A percentile compares a stretch with the other conserved stretches of the same genome.
These are phyloP conservation scores for Scrobipalpa costella DNA, from an alignment of 2,888 invertebrate species.

Conservation along the genomic window DNA sequence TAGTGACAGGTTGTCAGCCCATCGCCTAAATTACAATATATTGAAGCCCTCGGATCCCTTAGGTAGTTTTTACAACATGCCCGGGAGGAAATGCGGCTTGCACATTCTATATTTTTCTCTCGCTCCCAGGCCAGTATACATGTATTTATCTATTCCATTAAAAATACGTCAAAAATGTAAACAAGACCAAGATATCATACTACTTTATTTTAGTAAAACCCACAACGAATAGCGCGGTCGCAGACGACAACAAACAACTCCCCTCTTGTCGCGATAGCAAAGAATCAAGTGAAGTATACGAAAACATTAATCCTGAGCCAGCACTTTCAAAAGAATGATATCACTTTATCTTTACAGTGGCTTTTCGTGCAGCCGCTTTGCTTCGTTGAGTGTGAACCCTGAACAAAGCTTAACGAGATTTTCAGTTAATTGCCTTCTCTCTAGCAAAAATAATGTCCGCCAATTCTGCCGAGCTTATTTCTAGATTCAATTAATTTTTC, in stretches of 20 bases:
- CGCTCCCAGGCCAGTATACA: no score
- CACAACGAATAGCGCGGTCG: not conserved
- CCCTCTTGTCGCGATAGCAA: not conserved
- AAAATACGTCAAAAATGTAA: no score
- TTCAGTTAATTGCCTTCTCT: conserved; percentile 5
- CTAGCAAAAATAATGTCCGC: conserved; percentile 11
- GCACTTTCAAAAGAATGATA: not conserved
- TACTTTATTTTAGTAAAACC: no score
- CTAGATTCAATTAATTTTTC: conserved; percentile 31
- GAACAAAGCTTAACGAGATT: conserved; percentile 17
- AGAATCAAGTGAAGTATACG: not conserved
- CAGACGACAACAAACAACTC: not conserved
- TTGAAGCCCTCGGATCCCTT: no score
- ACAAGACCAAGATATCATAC: no score
- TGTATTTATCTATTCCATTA: no score
- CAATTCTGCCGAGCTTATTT: conserved; percentile 11
- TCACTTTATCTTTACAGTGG: not conserved
- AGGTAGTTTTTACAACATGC: no score
- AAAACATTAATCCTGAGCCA: conserved; percentile 1
- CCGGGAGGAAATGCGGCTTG: no score
- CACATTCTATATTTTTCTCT: no score
- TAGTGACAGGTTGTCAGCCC: no score
- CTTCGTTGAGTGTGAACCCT: not conserved
- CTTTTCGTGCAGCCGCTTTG: conserved; percentile 2
- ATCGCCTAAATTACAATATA: no score